Conservation (phyloP, 2,888 invertebrate species). For the Apamea anceps region DNA sequence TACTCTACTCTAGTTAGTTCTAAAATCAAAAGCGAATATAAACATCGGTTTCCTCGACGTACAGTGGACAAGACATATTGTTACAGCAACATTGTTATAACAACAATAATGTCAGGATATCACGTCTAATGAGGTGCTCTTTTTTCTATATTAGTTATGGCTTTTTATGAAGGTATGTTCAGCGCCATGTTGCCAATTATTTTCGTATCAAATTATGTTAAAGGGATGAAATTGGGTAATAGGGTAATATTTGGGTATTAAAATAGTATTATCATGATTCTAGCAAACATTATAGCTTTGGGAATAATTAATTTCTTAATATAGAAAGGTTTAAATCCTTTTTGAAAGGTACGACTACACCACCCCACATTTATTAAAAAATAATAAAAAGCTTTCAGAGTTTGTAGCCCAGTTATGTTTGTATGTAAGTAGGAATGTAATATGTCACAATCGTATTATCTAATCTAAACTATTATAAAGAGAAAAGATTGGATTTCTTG, state of each 20-base stretch:
- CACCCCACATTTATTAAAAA: not conserved
- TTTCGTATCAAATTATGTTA: not conserved
- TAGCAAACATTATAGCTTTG: not conserved
- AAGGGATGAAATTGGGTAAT: not conserved
- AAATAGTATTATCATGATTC: not conserved
- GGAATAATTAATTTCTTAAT: not conserved
- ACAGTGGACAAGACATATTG: not conserved
- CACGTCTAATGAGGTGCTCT: not conserved
- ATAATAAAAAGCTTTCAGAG: not conserved
- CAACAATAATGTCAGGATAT: not conserved
- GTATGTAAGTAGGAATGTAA: too few relatives aligned
- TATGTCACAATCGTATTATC: too few relatives aligned
- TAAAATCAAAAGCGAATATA: not conserved
- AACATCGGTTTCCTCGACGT: not conserved
- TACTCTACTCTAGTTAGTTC: not conserved
- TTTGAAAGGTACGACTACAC: not conserved
- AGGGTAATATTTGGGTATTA: too few relatives aligned
- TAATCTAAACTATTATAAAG: too few relatives aligned
- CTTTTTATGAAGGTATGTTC: not conserved
- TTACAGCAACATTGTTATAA: not conserved
- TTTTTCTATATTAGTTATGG: not conserved
- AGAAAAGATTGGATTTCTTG: too few relatives aligned
- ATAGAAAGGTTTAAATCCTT: too few relatives aligned
- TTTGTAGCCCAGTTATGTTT: not conserved
- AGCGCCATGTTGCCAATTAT: slow-evolving; percentile 8